A percentile compares a stretch with the other conserved stretches of the same genome.
phyloP scores from a whole-genome alignment of 2,888 invertebrate species.

The Hypomecis punctinalis region DNA sequence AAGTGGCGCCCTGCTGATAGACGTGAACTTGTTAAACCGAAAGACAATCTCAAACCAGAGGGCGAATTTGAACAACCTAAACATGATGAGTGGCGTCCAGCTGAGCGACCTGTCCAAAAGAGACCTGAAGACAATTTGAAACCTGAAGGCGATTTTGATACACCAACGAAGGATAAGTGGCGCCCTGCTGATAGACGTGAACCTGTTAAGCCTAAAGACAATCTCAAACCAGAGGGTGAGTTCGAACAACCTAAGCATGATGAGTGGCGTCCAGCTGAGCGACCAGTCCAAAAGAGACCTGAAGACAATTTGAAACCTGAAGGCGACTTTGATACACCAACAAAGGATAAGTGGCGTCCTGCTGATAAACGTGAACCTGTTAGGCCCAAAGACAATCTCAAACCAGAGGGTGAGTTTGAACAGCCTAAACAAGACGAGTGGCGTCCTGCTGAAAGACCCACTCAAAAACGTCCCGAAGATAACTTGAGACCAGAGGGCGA shows the following conservation, averaged over 20 bases:
- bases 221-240: conserved; percentile 79
- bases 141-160: conserved; percentile 73
- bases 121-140: conserved; percentile 20
- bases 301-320: conserved; percentile 70
- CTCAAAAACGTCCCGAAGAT: conserved; percentile 68
- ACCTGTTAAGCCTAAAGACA: conserved; percentile 41
- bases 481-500: conserved; percentile 82
- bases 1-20: conserved; percentile 57
- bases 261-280: conserved; percentile 58
- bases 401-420: conserved; percentile 85
- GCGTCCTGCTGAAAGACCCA: conserved; percentile 64
- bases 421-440: conserved; percentile 62
- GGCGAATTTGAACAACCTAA: conserved; percentile 78
- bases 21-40: conserved; percentile 46
- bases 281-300: conserved; percentile 29
- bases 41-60: conserved; percentile 82
- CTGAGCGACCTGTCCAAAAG: conserved; percentile 27
- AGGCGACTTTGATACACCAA: conserved; percentile 75
- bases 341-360: conserved; percentile 50
- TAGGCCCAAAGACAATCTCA: conserved; percentile 81
- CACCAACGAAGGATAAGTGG: conserved; percentile 56
- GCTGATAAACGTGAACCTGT: conserved; percentile 61
- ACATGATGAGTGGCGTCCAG: conserved; percentile 68
- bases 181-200: conserved; percentile 63
- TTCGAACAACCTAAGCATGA: conserved; percentile 77